These are phyloP conservation scores for Distichodus sexfasciatus DNA, from an alignment of 2,797 vertebrate genomes.

Conservation along the genomic window DNA sequence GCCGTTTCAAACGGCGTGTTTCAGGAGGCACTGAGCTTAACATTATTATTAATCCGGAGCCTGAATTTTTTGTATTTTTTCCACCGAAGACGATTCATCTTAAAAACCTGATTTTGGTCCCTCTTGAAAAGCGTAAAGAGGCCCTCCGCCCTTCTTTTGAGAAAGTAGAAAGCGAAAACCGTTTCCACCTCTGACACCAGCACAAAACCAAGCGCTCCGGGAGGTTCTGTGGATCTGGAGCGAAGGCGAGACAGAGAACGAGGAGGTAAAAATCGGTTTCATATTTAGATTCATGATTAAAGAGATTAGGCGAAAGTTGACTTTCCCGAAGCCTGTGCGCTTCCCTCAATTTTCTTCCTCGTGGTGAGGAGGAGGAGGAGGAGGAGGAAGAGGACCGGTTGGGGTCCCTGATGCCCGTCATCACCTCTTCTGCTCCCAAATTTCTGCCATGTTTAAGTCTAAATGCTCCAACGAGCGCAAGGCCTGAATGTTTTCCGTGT, in stretches of 20 bases:
- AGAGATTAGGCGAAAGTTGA: no score
- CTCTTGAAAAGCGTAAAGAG: background rate
- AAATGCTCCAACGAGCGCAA: conserved; percentile 88
- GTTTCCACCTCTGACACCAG: background rate
- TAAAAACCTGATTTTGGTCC: background rate
- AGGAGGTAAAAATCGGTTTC: conserved; percentile 17
- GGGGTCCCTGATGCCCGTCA: conserved; percentile 42
- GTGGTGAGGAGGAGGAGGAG: background rate
- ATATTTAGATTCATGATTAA: no score
- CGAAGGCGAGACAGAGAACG: background rate
- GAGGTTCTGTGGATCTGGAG: background rate
- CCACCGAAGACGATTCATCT: no score
- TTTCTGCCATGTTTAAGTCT: conserved; percentile 93
- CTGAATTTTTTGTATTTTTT: no score
- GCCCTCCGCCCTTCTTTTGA: no score
- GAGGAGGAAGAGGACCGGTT: conserved; percentile 33
- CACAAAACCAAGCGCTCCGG: background rate
- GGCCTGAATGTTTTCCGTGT: conserved; percentile 92
- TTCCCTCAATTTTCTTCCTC: conserved; percentile 16
- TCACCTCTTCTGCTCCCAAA: conserved; percentile 99
- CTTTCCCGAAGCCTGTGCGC: background rate
- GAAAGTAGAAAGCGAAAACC: no score
- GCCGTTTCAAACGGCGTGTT: conserved; percentile 29
- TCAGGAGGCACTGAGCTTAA: conserved; percentile 45
- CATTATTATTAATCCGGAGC: no score